Evolutionary conservation across 2,797 vertebrate genomes (phyloP).

Genomic region (Odontamblyopus rebecca): DNA sequence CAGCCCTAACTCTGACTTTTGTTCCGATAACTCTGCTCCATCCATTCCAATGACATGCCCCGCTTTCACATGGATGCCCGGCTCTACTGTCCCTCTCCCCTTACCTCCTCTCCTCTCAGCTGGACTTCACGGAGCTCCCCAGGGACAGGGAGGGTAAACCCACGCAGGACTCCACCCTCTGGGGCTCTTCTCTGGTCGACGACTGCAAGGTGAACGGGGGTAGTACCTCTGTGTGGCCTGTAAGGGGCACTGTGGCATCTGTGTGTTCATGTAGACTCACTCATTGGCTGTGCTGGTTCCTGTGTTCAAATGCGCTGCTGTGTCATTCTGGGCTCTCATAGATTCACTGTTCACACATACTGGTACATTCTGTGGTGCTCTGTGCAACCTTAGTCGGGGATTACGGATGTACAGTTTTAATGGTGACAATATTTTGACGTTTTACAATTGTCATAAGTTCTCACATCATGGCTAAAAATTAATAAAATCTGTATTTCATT

Average conservation of each 20-base stretch:
- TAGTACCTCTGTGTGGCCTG: constrained; percentile 32
- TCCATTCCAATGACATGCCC: neutral
- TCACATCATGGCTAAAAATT: too few relatives aligned
- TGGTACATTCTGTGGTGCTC: constrained; percentile 17
- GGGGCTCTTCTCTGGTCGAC: constrained; percentile 81
- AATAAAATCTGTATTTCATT: too few relatives aligned
- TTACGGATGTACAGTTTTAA: too few relatives aligned
- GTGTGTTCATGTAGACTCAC: constrained; percentile 44
- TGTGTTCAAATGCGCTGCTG: constrained; percentile 40
- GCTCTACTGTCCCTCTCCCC: constrained; percentile 73
- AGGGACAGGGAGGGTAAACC: constrained; percentile 78
- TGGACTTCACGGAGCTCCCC: constrained; percentile 74
- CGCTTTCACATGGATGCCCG: constrained; percentile 48
- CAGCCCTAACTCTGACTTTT: neutral
- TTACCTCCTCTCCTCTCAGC: constrained; percentile 63
- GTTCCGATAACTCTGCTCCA: neutral
- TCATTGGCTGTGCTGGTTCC: constrained; percentile 39
- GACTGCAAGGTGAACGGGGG: constrained; percentile 80
- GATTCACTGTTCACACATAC: constrained; percentile 14
- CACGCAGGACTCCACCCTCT: constrained; percentile 77
- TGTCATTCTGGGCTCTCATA: constrained; percentile 39
- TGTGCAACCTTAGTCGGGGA: constrained; percentile 62
- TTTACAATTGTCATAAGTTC: too few relatives aligned
- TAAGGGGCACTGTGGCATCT: constrained; percentile 38
- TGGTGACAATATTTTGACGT: too few relatives aligned